These are phyloP conservation scores for Siniperca knerii DNA, from an alignment of 2,113 vertebrate genomes.

Conservation along the genomic window DNA sequence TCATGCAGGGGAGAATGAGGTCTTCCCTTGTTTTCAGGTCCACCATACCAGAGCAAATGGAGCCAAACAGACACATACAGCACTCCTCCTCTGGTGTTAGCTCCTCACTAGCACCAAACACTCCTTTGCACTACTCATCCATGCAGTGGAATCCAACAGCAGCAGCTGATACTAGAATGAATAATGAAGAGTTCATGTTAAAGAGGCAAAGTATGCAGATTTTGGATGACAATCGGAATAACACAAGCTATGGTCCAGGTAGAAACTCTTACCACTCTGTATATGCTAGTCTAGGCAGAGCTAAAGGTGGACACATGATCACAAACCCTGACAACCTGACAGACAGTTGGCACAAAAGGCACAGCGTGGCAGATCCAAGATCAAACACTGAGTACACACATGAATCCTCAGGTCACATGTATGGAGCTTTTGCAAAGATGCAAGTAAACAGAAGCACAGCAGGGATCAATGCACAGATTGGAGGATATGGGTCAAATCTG, in stretches of 20 bases:
- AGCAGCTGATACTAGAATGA: conserved; percentile 54
- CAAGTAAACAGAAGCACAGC: conserved; percentile 75
- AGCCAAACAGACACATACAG: conserved; percentile 86
- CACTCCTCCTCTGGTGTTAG: conserved; percentile 84
- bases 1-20: conserved; percentile 87
- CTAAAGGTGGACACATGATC: conserved; percentile 58
- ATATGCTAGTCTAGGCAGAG: conserved; percentile 82
- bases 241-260: conserved; percentile 64
- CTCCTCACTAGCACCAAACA: conserved; percentile 56
- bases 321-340: conserved; percentile 67
- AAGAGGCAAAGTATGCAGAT: conserved; percentile 79
- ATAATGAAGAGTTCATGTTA: conserved; percentile 67
- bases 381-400: conserved; percentile 81
- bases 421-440: conserved; percentile 84
- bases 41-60: conserved; percentile 89
- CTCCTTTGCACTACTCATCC: conserved; percentile 70
- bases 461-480: conserved; percentile 76
- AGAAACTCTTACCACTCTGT: conserved; percentile 75
- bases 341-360: conserved; percentile 89
- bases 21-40: conserved; percentile 91
- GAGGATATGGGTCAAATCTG: conserved; percentile 63
- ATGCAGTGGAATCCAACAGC: conserved; percentile 73
- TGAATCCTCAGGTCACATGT: conserved; percentile 84
- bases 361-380: conserved; percentile 91
- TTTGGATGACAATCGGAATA: conserved; percentile 74